Evolutionary conservation across 2,797 vertebrate genomes (phyloP).

Genomic region (Orestias chungarensis): DNA sequence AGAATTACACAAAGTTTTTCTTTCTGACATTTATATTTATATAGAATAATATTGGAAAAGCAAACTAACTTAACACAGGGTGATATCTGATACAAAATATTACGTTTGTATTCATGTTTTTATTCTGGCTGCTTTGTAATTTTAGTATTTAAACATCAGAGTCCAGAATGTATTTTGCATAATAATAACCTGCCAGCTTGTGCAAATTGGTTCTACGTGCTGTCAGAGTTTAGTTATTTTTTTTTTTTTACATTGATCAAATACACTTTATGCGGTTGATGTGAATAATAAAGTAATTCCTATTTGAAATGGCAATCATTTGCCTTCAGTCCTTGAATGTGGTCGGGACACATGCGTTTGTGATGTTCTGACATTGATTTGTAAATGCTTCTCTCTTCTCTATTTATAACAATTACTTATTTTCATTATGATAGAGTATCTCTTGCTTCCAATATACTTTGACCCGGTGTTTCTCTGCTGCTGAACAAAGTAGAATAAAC

Average conservation of each 20-base stretch:
- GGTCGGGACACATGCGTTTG: constrained; percentile 9
- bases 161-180: constrained; percentile 8
- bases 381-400: background rate
- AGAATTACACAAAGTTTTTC: constrained; percentile 17
- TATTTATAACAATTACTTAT: background rate
- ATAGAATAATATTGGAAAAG: constrained; percentile 12
- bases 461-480: constrained; percentile 6
- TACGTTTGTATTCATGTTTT: constrained; percentile 12
- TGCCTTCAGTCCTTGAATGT: constrained; percentile 2
- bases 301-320: constrained; percentile 23
- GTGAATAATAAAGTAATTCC: constrained; percentile 34
- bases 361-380: constrained; percentile 26
- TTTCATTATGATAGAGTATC: background rate
- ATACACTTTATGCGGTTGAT: constrained; percentile 11
- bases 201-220: background rate
- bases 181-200: constrained; percentile 6
- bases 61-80: constrained; percentile 7
- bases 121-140: constrained; percentile 1
- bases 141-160: constrained; percentile 17
- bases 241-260: constrained; percentile 8
- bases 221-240: constrained; percentile 7
- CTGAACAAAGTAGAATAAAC: constrained; percentile 55
- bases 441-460: constrained; percentile 22
- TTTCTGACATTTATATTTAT: background rate
- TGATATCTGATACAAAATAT: constrained; percentile 21